These are phyloP conservation scores for Corythaeola cristata DNA, from an alignment of 2,113 vertebrate genomes.

Conservation along the genomic window DNA sequence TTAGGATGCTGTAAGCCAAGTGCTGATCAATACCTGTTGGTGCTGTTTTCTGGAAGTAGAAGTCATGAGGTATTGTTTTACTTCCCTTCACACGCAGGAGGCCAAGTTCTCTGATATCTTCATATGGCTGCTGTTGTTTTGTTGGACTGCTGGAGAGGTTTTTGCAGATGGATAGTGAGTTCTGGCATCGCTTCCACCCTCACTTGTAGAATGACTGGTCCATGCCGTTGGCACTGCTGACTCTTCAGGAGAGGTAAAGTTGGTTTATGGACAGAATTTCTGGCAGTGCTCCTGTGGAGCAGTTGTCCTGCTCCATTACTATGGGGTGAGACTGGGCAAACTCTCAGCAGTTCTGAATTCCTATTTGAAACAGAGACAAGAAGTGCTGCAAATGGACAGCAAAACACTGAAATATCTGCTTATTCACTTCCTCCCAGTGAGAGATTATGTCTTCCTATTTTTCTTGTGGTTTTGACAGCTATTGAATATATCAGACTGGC, in stretches of 20 bases:
- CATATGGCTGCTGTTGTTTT: neutral
- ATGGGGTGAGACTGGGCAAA: neutral
- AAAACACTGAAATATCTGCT: neutral
- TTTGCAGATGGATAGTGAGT: neutral
- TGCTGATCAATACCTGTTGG: neutral
- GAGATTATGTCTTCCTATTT: neutral
- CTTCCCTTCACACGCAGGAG: neutral
- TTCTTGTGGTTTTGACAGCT: neutral
- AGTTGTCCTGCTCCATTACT: neutral
- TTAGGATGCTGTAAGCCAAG: neutral
- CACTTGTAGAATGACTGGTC: neutral
- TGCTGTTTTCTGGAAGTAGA: neutral
- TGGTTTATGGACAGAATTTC: neutral
- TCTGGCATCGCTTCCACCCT: neutral
- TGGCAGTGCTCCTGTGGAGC: neutral
- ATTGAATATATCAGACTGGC: neutral
- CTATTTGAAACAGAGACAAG: neutral
- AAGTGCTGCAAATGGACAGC: neutral
- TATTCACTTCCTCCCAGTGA: neutral
- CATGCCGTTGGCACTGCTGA: neutral
- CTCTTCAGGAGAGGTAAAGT: neutral
- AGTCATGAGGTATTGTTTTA: neutral
- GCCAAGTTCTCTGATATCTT: neutral
- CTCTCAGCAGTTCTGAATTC: neutral
- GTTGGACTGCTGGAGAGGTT: neutral